phyloP scores from a whole-genome alignment of 1,140 invertebrate species.

The Megalopta genalis region DNA sequence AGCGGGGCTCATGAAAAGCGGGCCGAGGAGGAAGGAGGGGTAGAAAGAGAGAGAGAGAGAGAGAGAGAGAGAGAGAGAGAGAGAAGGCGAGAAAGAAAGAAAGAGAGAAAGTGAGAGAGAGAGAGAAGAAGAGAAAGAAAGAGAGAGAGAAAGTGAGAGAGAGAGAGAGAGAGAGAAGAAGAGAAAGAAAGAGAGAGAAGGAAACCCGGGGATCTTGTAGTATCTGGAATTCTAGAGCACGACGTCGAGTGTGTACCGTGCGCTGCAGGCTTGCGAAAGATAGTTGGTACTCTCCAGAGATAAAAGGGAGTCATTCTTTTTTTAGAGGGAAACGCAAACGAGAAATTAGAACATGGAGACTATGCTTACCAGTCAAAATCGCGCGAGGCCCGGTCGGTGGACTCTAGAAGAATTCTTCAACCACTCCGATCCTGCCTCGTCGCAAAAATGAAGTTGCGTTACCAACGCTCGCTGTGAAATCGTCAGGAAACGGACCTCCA shows the following conservation, averaged over 20 bases:
- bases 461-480: background rate
- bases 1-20: conserved; percentile 29
- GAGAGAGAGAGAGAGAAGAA: background rate
- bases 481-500: background rate
- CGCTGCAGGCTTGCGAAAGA: conserved; percentile 62
- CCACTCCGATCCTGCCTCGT: background rate
- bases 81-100: background rate
- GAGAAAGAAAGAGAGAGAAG: background rate
- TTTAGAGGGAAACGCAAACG: conserved; percentile 62
- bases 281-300: conserved; percentile 62
- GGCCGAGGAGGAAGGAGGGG: conserved; percentile 18
- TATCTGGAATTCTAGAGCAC: conserved; percentile 65
- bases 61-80: background rate
- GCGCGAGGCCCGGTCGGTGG: conserved; percentile 11
- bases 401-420: conserved; percentile 35
- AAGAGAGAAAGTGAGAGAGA: background rate
- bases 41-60: background rate
- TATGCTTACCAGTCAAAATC: conserved; percentile 45
- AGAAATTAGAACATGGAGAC: conserved; percentile 60
- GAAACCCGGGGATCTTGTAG: conserved; percentile 43
- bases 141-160: background rate
- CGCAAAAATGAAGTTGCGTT: background rate
- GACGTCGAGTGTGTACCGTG: conserved; percentile 59
- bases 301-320: conserved; percentile 62
- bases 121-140: background rate